These are phyloP conservation scores for Lethocerus indicus DNA, from an alignment of 1,140 invertebrate genomes.

Conservation along the genomic window DNA sequence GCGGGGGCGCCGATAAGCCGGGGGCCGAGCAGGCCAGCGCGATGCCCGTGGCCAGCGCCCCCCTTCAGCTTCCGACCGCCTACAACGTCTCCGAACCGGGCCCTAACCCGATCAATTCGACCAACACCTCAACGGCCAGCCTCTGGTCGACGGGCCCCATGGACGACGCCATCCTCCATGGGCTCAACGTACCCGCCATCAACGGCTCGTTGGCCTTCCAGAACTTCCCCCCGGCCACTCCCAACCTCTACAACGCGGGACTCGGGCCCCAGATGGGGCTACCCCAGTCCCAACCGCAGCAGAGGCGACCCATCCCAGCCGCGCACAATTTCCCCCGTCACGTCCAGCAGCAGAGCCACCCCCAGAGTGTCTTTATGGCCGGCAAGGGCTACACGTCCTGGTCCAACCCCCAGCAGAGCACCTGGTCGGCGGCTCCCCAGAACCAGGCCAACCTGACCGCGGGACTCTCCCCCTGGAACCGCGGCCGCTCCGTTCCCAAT, in stretches of 20 bases:
- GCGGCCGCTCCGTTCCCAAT: too few relatives aligned
- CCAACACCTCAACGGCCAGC: slow-evolving; percentile 23
- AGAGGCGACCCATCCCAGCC: slow-evolving; percentile 31
- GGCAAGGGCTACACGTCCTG: too few relatives aligned
- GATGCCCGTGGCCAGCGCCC: slow-evolving; percentile 19
- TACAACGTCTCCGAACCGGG: slow-evolving; percentile 21
- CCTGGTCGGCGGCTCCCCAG: too few relatives aligned
- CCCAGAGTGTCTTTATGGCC: too few relatives aligned
- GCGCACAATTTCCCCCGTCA: too few relatives aligned
- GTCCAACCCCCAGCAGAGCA: too few relatives aligned
- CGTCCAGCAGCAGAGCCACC: too few relatives aligned
- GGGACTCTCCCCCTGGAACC: too few relatives aligned
- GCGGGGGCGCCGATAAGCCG: slow-evolving; percentile 18
- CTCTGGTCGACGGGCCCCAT: slow-evolving; percentile 26
- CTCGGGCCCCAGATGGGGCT: slow-evolving; percentile 23
- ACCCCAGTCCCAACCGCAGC: slow-evolving; percentile 24
- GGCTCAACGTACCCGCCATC: slow-evolving; percentile 25
- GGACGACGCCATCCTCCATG: slow-evolving; percentile 29
- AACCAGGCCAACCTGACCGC: too few relatives aligned
- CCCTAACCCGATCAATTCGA: slow-evolving; percentile 21
- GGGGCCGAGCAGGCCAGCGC: slow-evolving; percentile 19
- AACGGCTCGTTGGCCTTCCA: slow-evolving; percentile 32
- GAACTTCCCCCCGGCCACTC: slow-evolving; percentile 26
- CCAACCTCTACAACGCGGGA: slow-evolving; percentile 22
- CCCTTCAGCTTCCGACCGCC: slow-evolving; percentile 21